Evolutionary conservation across 2,113 vertebrate species (phyloP), one percentile per base, ranked within the genome.

Genomic region (Cichladusa arquata): DNA sequence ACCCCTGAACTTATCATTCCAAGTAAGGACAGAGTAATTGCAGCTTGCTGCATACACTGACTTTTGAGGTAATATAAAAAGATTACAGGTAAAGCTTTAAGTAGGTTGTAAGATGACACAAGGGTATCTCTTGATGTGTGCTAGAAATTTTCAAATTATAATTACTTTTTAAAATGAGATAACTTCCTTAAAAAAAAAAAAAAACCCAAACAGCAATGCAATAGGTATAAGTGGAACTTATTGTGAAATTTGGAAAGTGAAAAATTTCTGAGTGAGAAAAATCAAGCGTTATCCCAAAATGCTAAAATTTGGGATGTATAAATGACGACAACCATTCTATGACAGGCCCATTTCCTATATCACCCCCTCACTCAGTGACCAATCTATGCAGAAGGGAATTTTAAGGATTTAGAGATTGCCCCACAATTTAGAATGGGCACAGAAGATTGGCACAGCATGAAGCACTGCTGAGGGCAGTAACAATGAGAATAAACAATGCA

Each of bases 401-500:
- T 12, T 31, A 33, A 57, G 19, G 56, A 66, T 53, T 40, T 45
- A 31, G 36, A 51, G 36, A n/a, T 22, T 85, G 51, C 61, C 3
- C 2, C 31, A 22, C 29, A 14, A 15, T 38, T 50, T 11, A 29
- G 47, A 71, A 24, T 2, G 13, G n/a, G 16, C 29, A 23, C 3
- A 2, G 7, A 14, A 10, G n/a, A 2, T 1, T 3, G 45, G 50
- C 11, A 7, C 9, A 19, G 28, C 19, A 78, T 56, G 56, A 34
- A n/a, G 24, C 62, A n/a, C 40, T 51, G 45, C 13, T 31, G 72
- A 60, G 50, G 81, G 48, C 58, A 60, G 2, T 2, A 40, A 24
- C 50, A 56, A 2, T 6, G 33, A 54, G 44, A 60, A 50, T 0
- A 28, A 67, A n/a, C 48, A 72, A 29, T 6, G 29, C 44, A 34